phyloP scores from a whole-genome alignment of 2,797 vertebrate species.

The Catamblyrhynchus diadema region DNA sequence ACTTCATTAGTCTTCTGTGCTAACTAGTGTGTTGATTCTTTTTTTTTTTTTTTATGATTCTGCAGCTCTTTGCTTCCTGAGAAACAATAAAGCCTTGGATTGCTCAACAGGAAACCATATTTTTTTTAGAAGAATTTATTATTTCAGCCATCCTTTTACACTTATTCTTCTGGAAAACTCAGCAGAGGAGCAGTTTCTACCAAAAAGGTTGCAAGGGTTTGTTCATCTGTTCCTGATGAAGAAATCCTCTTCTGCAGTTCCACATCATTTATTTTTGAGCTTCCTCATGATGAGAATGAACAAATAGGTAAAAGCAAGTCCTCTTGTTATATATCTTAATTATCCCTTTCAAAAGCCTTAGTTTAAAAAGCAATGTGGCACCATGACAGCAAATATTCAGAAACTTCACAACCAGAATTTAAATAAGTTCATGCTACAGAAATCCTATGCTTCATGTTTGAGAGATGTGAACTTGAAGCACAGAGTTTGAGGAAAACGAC shows the following conservation, averaged over 20 bases:
- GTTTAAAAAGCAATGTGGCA: background rate
- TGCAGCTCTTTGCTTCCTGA: background rate
- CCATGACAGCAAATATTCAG: background rate
- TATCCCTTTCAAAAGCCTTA: background rate
- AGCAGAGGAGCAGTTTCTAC: background rate
- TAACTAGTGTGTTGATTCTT: background rate
- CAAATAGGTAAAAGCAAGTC: background rate
- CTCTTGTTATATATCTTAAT: background rate
- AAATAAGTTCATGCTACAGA: background rate
- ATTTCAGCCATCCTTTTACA: background rate
- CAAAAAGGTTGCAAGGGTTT: background rate
- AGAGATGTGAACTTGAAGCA: background rate
- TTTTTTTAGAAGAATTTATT: slow-evolving; percentile 13
- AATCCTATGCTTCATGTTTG: background rate
- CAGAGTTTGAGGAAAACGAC: background rate
- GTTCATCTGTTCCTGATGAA: background rate
- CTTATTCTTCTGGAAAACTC: background rate
- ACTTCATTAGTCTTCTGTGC: background rate
- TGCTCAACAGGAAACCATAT: background rate
- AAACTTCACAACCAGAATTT: background rate
- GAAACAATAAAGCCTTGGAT: background rate
- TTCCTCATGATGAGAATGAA: background rate
- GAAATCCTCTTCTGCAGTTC: background rate
- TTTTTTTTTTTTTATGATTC: background rate
- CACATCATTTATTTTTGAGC: background rate